These are phyloP conservation scores for Mobula hypostoma DNA, from an alignment of 2,113 vertebrate species.

Conservation along the genomic window DNA sequence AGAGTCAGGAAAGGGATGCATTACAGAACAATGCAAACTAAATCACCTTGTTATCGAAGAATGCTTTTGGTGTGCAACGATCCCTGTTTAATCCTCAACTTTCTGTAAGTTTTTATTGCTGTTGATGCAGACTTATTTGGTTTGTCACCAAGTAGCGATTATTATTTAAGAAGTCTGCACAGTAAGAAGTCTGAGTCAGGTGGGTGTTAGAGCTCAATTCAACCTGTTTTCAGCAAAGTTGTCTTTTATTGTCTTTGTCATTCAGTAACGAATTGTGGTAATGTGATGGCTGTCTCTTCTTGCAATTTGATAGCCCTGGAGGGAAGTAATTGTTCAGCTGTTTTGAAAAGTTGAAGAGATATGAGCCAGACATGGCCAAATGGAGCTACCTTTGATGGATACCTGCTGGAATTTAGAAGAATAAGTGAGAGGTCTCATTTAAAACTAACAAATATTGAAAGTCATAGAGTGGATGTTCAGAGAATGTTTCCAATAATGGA, in stretches of 20 bases:
- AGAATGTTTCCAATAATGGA: no score
- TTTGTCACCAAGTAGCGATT: neutral
- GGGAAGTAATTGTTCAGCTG: no score
- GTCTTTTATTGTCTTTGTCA: neutral
- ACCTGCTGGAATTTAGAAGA: no score
- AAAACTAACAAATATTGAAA: no score
- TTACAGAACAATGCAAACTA: neutral
- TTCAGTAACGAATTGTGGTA: neutral
- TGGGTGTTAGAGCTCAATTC: neutral
- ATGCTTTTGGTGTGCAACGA: neutral
- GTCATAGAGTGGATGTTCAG: no score
- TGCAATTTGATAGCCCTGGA: no score
- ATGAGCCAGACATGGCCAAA: no score
- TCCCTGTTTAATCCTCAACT: neutral
- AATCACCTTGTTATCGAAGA: neutral
- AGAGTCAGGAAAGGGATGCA: neutral
- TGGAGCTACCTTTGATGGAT: no score
- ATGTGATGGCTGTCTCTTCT: neutral
- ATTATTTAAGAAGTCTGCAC: neutral
- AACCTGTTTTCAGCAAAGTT: neutral
- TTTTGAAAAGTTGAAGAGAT: no score
- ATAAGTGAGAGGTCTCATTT: no score
- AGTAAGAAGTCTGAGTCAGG: neutral
- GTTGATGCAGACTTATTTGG: no score
- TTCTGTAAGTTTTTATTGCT: neutral